Percentiles rank a stretch among this genome's conserved stretches.
Conservation (phyloP, 2,888 invertebrate genomes). For the Tineola bisselliella region DNA sequence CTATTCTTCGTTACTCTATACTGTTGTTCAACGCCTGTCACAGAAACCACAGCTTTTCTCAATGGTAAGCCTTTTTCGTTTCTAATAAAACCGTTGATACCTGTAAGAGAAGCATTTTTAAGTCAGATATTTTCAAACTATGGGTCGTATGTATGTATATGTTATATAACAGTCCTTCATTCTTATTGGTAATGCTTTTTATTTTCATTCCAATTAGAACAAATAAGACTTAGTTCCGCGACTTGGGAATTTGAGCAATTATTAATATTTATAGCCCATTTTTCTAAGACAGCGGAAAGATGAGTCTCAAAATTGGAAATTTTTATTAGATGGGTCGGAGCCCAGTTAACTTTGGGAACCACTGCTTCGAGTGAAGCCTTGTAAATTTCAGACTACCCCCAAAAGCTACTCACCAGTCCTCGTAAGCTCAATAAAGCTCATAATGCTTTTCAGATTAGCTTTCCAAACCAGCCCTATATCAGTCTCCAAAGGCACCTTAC, state of each 20-base stretch:
- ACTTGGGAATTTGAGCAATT: no score
- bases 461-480: slow-evolving; percentile 79
- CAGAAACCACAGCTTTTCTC: slow-evolving; percentile 74
- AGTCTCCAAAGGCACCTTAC: slow-evolving; percentile 78
- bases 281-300: no score
- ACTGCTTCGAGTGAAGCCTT: neutral
- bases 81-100: slow-evolving; percentile 76
- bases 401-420: slow-evolving; percentile 64
- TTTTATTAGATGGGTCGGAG: no score
- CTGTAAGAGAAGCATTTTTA: slow-evolving; percentile 36
- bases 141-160: no score
- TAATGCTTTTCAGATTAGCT: slow-evolving; percentile 71
- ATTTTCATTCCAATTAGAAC: no score
- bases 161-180: no score
- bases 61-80: slow-evolving; percentile 73
- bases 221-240: no score
- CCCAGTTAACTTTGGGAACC: no score
- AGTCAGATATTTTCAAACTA: no score
- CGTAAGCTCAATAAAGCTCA: slow-evolving; percentile 70
- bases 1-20: slow-evolving; percentile 73
- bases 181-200: no score
- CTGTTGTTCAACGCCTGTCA: slow-evolving; percentile 67
- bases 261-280: no score
- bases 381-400: neutral
- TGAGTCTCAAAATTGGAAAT: no score